phyloP scores from a whole-genome alignment of 1,140 invertebrate species.

The Ceratoteleas bidentatus region DNA sequence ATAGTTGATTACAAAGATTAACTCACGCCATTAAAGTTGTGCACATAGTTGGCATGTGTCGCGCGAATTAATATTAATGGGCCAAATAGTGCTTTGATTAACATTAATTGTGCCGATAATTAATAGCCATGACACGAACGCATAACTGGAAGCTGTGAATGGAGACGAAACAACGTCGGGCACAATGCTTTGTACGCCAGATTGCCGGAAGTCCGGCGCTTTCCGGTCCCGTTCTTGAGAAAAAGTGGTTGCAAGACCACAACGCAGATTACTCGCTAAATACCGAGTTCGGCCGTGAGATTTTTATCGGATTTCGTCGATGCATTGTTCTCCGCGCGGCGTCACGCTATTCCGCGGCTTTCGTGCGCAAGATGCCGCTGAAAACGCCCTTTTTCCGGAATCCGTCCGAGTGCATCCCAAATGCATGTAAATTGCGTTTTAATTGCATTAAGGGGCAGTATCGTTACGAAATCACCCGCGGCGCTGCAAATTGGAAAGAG shows the following conservation, averaged over 20 bases:
- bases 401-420: slow-evolving; percentile 5
- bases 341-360: neutral
- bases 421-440: slow-evolving; percentile 25
- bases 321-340: slow-evolving; percentile 11
- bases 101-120: slow-evolving; percentile 57
- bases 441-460: slow-evolving; percentile 20
- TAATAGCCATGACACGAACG: slow-evolving; percentile 44
- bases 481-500: slow-evolving; percentile 1
- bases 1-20: slow-evolving; percentile 36
- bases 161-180: slow-evolving; percentile 45
- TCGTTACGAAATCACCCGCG: slow-evolving; percentile 4
- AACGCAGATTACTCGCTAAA: slow-evolving; percentile 32
- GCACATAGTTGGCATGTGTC: slow-evolving; percentile 19
- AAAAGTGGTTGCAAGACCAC: slow-evolving; percentile 38
- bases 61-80: slow-evolving; percentile 47
- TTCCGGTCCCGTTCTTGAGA: slow-evolving; percentile 53
- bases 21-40: slow-evolving; percentile 39
- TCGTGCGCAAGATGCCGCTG: neutral
- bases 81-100: slow-evolving; percentile 42
- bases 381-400: no score
- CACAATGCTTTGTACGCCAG: slow-evolving; percentile 44
- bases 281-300: slow-evolving; percentile 5
- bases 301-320: slow-evolving; percentile 21
- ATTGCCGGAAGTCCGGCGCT: slow-evolving; percentile 39
- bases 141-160: slow-evolving; percentile 43